Base-by-base conservation (phyloP, 2,113 vertebrate genomes). In the Budorcas taxicolor region DNA sequence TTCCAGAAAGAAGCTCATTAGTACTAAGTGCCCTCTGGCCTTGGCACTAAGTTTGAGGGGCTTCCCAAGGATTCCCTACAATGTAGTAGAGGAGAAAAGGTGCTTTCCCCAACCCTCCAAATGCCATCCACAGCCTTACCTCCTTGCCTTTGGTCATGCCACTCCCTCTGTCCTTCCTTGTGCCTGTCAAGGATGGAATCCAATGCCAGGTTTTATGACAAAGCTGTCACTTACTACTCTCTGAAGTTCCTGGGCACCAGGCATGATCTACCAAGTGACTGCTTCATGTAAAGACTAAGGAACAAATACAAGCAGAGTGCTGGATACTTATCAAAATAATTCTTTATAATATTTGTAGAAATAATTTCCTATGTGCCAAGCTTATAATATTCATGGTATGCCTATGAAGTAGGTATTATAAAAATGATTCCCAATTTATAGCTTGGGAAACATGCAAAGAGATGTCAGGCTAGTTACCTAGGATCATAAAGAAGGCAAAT, bases 221-320 rank as follows among this genome's bases (percentile, higher is more conserved):
- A 96, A 97, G 80, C 71, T 96, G 23, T 94, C 67, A 82, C 45
- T 36, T 31, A 43, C 12, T 53, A 78, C 23, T 88, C 53, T 95
- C 57, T 67, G 87, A 95, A 88, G 33, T 92, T 71, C 14, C 25
- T 14, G n/a, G n/a, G 47, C 40, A 86, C 29, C 57, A 92, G 60
- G 40, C 40, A 87, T 55, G n/a, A 52, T 87, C 45, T 4, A 88
- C 52, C 64, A 76, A 80, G 7, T 71, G 58, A 45, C 33, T 52
- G 91, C 31, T 90, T 87, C 17, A 58, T 80, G 74, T 67, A 94
- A 94, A 94, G 29, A 87, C 64, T 85, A 96, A 87, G 90, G 47
- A 89, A 23, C 31, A 83, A 90, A 91, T 71, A 95, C 58, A 85
- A 96, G 57, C 47, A 80, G 86, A 89, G 58, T 82, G 57, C 21